Conservation (phyloP, 2,888 invertebrate species). For the Cantharis lateralis region DNA sequence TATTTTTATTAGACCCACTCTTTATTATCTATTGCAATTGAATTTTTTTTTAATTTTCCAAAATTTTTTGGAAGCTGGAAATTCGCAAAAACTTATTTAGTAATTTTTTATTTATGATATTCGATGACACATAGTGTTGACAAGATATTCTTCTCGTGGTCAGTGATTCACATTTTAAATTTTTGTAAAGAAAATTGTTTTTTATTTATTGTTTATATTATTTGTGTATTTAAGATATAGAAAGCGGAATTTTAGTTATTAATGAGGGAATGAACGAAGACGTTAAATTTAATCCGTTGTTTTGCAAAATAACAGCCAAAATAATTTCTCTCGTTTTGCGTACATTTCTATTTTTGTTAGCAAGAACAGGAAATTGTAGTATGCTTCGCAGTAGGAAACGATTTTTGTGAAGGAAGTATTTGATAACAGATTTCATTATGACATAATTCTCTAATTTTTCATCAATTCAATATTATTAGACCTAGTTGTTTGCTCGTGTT, state of each 20-base stretch:
- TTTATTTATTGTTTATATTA: not conserved
- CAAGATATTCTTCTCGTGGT: not conserved
- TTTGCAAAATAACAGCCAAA: not conserved
- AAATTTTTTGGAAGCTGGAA: too few relatives aligned
- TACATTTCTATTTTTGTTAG: not conserved
- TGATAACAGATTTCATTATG: not conserved
- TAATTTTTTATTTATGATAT: not conserved
- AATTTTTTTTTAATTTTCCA: too few relatives aligned
- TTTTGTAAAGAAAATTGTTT: not conserved
- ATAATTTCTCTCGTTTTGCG: not conserved
- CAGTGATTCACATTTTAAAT: not conserved
- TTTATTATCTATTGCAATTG: not conserved
- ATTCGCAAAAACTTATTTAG: not conserved
- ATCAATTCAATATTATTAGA: not conserved
- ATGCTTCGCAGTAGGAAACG: not conserved
- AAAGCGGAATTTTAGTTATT: not conserved
- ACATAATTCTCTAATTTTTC: not conserved
- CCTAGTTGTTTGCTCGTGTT: not conserved
- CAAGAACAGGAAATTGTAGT: not conserved
- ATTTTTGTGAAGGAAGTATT: not conserved
- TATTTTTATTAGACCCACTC: not conserved
- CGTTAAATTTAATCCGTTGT: not conserved
- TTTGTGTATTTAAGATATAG: not conserved
- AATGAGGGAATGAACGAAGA: not conserved
- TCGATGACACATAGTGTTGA: not conserved